Evolutionary conservation across 2,888 invertebrate genomes (phyloP).

Genomic region (Tachina lurida): DNA sequence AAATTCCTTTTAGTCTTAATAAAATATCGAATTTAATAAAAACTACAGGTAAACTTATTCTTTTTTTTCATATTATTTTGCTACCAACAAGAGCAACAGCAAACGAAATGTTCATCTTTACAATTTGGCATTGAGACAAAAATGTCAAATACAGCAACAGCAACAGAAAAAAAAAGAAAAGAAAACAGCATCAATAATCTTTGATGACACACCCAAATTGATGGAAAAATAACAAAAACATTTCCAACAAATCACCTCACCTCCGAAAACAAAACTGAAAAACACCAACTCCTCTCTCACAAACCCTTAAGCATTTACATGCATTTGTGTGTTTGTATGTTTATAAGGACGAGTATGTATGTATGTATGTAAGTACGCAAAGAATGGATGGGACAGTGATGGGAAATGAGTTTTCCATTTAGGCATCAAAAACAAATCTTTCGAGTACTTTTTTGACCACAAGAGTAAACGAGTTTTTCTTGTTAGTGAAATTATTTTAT

Average conservation of each 20-base stretch:
- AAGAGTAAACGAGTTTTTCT: too few relatives aligned
- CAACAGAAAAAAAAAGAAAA: slow-evolving; percentile 5
- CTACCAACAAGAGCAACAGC: slow-evolving; percentile 6
- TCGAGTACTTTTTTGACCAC: too few relatives aligned
- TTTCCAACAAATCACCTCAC: slow-evolving; percentile 7
- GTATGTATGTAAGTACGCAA: not conserved
- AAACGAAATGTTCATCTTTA: slow-evolving; percentile 51
- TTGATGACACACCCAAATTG: slow-evolving; percentile 63
- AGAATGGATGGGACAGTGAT: too few relatives aligned
- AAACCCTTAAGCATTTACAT: not conserved
- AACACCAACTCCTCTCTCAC: not conserved
- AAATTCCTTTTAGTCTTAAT: slow-evolving; percentile 24
- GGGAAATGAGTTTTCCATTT: too few relatives aligned
- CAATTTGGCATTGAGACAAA: slow-evolving; percentile 65
- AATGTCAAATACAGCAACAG: slow-evolving; percentile 59
- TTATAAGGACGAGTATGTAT: not conserved
- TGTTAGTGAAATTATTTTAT: too few relatives aligned
- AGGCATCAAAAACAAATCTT: too few relatives aligned
- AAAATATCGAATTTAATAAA: slow-evolving; percentile 18
- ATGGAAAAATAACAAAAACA: slow-evolving; percentile 32
- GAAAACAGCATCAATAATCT: slow-evolving; percentile 39
- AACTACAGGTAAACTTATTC: slow-evolving; percentile 1
- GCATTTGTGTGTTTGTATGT: not conserved
- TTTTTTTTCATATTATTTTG: not conserved
- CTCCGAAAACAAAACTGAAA: not conserved